Evolutionary conservation across 2,888 invertebrate genomes (phyloP).

Genomic region (Anoplius nigerrimus): DNA sequence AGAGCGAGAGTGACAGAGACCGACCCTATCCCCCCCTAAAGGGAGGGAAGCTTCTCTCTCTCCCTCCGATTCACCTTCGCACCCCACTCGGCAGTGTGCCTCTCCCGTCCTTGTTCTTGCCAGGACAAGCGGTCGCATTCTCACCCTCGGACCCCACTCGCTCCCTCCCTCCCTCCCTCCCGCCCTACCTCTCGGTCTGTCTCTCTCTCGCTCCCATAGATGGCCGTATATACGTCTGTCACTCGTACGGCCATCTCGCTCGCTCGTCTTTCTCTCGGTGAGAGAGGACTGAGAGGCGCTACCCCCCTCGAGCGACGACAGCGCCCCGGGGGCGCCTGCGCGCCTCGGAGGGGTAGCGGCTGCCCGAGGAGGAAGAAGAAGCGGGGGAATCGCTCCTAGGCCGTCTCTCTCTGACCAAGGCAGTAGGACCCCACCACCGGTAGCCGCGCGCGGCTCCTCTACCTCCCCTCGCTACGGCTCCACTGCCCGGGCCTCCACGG

Average conservation of each 20-base stretch:
- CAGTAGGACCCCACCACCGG: slow-evolving; percentile 24
- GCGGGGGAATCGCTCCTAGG: slow-evolving; percentile 31
- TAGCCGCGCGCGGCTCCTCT: slow-evolving; percentile 45
- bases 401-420: slow-evolving; percentile 29
- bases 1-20: slow-evolving; percentile 12
- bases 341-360: slow-evolving; percentile 56
- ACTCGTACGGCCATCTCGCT: not conserved
- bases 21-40: too few relatives aligned
- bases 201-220: slow-evolving; percentile 5
- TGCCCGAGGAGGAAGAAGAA: slow-evolving; percentile 26
- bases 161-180: not conserved
- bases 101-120: not conserved
- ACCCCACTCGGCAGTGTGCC: not conserved
- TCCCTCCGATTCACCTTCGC: not conserved
- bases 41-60: not conserved
- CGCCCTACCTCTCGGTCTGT: not conserved
- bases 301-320: slow-evolving; percentile 52
- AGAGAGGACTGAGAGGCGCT: slow-evolving; percentile 38
- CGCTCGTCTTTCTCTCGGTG: slow-evolving; percentile 21
- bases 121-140: not conserved
- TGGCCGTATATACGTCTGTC: not conserved
- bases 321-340: slow-evolving; percentile 62
- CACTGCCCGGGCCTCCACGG: slow-evolving; percentile 74
- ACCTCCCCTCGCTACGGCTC: slow-evolving; percentile 69
- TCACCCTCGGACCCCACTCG: not conserved